Conservation (phyloP, 2,888 invertebrate species). For the Callosobruchus maculatus region DNA sequence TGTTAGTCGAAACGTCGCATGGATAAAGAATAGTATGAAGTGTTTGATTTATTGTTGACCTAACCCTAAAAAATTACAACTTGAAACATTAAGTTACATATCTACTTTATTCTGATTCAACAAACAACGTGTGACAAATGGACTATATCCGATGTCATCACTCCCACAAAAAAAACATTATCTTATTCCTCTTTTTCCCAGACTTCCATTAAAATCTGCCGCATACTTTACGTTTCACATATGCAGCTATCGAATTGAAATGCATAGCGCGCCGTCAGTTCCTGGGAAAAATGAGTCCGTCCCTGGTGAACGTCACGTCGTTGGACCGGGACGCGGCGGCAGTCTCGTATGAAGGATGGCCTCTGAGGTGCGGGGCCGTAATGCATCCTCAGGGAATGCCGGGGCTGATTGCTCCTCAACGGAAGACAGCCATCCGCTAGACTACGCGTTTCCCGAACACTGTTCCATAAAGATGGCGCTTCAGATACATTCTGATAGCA, state of each 20-base stretch:
- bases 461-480: background rate
- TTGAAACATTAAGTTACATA: no score
- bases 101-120: no score
- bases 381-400: conserved; percentile 42
- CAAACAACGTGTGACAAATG: no score
- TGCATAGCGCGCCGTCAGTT: background rate
- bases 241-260: background rate
- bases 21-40: no score
- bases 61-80: no score
- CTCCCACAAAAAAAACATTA: no score
- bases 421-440: conserved; percentile 16
- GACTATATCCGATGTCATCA: no score
- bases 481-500: no score
- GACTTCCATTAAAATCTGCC: no score
- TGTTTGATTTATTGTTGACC: no score
- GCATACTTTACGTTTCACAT: background rate
- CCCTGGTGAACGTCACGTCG: conserved; percentile 1
- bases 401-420: conserved; percentile 44
- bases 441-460: background rate
- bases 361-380: conserved; percentile 41
- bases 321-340: conserved; percentile 3
- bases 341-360: conserved; percentile 33
- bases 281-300: background rate
- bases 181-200: no score
- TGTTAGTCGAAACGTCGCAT: no score